Evolutionary conservation across 2,888 invertebrate genomes (phyloP).

Genomic region (Leistus spinibarbis): DNA sequence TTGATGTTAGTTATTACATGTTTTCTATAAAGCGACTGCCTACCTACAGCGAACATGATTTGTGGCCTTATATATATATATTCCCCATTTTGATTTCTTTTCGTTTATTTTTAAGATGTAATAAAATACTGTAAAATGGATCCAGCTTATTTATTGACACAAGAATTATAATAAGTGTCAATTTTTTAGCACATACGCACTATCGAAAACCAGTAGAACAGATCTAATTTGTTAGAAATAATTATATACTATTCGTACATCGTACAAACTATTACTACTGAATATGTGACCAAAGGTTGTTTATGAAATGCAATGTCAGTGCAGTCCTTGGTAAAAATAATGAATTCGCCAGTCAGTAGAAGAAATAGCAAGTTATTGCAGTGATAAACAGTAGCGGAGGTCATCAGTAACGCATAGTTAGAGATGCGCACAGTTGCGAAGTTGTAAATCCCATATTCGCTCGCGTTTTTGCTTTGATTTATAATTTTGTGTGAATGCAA

Average conservation of each 20-base stretch:
- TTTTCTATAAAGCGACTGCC: slow-evolving; percentile 12
- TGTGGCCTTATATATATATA: background rate
- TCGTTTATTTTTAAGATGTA: background rate
- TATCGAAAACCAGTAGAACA: no score
- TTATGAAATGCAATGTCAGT: background rate
- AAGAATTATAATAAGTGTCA: no score
- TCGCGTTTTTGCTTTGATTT: slow-evolving; percentile 17
- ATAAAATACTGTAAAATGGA: no score
- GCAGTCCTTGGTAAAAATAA: background rate
- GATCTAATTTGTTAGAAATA: no score
- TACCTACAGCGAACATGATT: background rate
- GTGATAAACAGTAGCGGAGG: background rate
- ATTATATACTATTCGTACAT: no score
- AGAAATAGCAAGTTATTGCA: background rate
- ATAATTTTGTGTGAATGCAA: slow-evolving; percentile 17
- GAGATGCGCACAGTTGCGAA: background rate
- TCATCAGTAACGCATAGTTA: background rate
- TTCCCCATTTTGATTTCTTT: background rate
- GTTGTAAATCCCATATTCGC: background rate
- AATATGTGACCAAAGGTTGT: background rate
- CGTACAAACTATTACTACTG: no score
- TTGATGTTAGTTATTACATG: slow-evolving; percentile 32
- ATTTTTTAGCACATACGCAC: no score
- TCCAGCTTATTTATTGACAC: no score
- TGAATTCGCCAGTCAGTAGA: background rate